A percentile compares a stretch with the other conserved stretches of the same genome.
These are phyloP conservation scores for Stegostoma tigrinum DNA, from an alignment of 2,113 vertebrate species.

Conservation along the genomic window DNA sequence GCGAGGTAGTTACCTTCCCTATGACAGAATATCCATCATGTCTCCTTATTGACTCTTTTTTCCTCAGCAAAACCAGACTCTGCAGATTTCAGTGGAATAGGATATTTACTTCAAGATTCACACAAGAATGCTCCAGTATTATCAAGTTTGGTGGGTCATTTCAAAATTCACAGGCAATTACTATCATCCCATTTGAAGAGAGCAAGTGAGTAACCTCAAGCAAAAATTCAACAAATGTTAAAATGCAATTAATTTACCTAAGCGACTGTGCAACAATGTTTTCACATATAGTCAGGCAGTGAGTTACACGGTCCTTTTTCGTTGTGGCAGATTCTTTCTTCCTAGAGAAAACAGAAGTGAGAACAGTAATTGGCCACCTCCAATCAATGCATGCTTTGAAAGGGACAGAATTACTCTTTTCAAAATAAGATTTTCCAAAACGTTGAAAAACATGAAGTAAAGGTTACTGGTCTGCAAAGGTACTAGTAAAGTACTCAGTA, in stretches of 20 bases:
- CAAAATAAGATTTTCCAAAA: too few species aligned
- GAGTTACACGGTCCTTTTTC: constrained; percentile 93
- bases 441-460: too few species aligned
- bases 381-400: not conserved
- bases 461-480: too few species aligned
- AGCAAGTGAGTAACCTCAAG: not conserved
- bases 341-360: constrained; percentile 56
- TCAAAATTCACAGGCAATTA: not conserved
- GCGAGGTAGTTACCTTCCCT: too few species aligned
- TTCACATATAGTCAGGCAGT: constrained; percentile 96
- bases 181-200: not conserved
- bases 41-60: not conserved
- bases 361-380: not conserved
- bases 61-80: not conserved
- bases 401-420: not conserved
- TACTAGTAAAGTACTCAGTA: not conserved
- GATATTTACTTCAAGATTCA: not conserved
- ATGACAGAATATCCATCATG: too few species aligned
- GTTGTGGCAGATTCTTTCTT: constrained; percentile 91
- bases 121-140: not conserved
- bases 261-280: constrained; percentile 92
- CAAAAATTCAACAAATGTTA: not conserved
- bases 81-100: not conserved
- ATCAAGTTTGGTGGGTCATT: not conserved
- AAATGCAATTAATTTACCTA: constrained; percentile 63